A percentile compares a stretch with the other conserved stretches of the same genome.
phyloP scores from a whole-genome alignment of 2,113 vertebrate species.

The Toxotes chatareus region DNA sequence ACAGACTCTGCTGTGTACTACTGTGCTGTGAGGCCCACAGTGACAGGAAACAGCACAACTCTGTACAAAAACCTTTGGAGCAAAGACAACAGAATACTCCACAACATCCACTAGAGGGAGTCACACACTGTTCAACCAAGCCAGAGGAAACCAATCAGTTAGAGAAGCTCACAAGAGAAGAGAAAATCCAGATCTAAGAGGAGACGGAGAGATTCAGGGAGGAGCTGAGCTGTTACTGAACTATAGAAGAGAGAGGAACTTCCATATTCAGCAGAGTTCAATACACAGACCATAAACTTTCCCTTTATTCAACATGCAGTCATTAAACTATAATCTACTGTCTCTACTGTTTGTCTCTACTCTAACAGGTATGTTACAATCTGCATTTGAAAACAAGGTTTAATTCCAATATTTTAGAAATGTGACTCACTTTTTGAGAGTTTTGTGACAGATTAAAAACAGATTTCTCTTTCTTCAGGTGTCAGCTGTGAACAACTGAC shows the following conservation, averaged over 20 bases:
- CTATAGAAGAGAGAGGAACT: constrained; percentile 19
- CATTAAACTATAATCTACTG: background rate
- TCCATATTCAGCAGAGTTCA: constrained; percentile 20
- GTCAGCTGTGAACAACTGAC: constrained; percentile 36
- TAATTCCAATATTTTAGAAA: too few species aligned
- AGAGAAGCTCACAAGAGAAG: background rate
- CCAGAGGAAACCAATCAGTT: too few species aligned
- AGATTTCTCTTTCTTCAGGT: background rate
- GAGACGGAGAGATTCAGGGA: background rate
- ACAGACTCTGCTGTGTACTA: constrained; percentile 52
- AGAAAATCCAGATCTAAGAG: constrained; percentile 3
- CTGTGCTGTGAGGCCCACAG: background rate
- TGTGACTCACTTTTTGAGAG: too few species aligned
- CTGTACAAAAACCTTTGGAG: background rate
- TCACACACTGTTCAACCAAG: background rate
- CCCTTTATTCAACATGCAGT: constrained; percentile 3
- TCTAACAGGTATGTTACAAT: too few species aligned
- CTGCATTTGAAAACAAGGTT: too few species aligned
- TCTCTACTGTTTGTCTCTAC: background rate
- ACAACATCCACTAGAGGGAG: background rate
- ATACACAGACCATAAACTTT: constrained; percentile 1
- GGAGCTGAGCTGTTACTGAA: constrained; percentile 42
- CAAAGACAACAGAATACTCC: background rate
- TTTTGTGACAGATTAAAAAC: too few species aligned
- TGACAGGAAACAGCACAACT: background rate